Base-by-base conservation (phyloP, 2,888 invertebrate genomes). In the Drosophila anomalata region DNA sequence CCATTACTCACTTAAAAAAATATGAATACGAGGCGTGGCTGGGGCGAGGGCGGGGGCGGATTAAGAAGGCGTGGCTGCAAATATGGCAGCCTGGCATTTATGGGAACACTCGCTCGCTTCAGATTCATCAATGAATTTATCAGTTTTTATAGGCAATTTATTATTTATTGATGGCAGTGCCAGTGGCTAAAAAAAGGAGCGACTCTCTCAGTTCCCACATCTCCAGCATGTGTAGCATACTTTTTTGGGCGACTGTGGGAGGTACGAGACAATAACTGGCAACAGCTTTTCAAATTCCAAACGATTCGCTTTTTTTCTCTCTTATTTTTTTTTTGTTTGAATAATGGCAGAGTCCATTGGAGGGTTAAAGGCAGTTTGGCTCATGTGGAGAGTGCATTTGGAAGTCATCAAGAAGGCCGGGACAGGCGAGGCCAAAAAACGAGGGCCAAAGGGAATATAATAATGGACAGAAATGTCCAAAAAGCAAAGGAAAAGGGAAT, bases 101-200 rank as follows among this genome's bases (percentile, higher is more conserved):
- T 62, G 70, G 62, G 20, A 39, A 26, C 39, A 20, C n/a, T n/a
- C 36, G 36, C 41, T 20, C 20, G 17, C 41, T 11, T 42, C 41
- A 71, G 73, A 82, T 86, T 79, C 82, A 83, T 82, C 84, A 83
- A 83, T 80, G 78, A 86, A 86, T 84, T 86, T 83, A 86, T 80
- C 84, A 84, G 84, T 79, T 84, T 84, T 86, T 84, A 87, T 87
- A 78, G 80, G 80, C 84, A 78, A 84, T 80, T 87, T 84, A 84
- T 83, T 80, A 84, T 86, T 84, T 84, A 84, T 86, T 85, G 85
- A 82, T 85, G 78, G 73, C 58, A 48, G 17, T 60, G 60, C 47
- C 58, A 47, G 47, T 44, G 68, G 53, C 55, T 53, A 67, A 12
- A n/a, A 12, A 33, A 33, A 12, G 46, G 1, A n/a, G 3, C 33